A percentile compares a stretch with the other conserved stretches of the same genome.
phyloP scores from a whole-genome alignment of 2,797 vertebrate species.

The Manis pentadactyla region DNA sequence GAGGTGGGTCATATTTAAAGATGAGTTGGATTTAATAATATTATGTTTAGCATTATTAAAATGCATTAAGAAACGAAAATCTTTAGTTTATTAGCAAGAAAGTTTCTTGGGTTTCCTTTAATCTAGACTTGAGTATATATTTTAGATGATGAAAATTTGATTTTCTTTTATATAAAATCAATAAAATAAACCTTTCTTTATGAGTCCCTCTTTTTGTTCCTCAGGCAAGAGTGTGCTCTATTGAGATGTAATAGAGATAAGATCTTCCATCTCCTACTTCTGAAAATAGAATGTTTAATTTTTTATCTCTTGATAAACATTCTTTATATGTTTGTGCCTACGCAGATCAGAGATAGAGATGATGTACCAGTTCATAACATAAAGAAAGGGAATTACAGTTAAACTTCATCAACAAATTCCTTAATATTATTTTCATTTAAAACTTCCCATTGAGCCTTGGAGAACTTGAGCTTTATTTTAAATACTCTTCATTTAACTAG shows the following conservation, averaged over 20 bases:
- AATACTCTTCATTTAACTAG: neutral
- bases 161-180: slow-evolving; percentile 37
- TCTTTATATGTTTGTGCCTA: slow-evolving; percentile 27
- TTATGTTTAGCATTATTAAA: neutral
- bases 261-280: neutral
- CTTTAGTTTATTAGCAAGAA: neutral
- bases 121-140: neutral
- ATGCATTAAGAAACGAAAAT: neutral
- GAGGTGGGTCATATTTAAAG: neutral
- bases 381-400: neutral
- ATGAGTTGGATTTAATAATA: neutral
- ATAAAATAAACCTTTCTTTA: slow-evolving; percentile 8
- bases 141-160: slow-evolving; percentile 35
- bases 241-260: neutral
- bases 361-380: neutral
- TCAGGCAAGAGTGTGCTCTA: neutral
- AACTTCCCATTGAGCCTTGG: slow-evolving; percentile 6
- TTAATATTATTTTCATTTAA: slow-evolving; percentile 51
- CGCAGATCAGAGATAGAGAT: neutral
- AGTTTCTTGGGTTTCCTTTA: neutral
- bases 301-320: neutral
- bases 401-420: slow-evolving; percentile 24
- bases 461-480: slow-evolving; percentile 44
- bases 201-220: neutral
- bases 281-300: slow-evolving; percentile 26